These are phyloP conservation scores for Progne subis DNA, from an alignment of 2,113 vertebrate genomes.

Conservation along the genomic window DNA sequence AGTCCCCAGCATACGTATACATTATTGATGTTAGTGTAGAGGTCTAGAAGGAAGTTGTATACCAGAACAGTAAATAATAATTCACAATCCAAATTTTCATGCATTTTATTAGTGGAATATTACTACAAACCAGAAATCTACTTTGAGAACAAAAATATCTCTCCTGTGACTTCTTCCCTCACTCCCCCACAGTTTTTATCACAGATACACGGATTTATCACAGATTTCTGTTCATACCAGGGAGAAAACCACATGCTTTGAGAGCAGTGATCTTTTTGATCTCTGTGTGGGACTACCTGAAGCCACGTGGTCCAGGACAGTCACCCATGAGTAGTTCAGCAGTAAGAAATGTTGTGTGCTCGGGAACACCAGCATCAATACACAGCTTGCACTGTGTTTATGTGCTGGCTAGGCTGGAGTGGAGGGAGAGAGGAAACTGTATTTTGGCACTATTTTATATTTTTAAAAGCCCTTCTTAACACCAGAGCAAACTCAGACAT, in stretches of 20 bases:
- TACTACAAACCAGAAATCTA: background rate
- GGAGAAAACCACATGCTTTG: background rate
- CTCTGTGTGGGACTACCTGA: background rate
- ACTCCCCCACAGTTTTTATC: background rate
- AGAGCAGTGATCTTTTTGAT: background rate
- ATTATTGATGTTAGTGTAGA: background rate
- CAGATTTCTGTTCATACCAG: background rate
- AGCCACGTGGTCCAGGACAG: background rate
- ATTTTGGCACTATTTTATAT: background rate
- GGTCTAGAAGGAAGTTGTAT: background rate
- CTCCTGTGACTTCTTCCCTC: background rate
- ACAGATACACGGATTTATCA: background rate
- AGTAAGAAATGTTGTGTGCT: background rate
- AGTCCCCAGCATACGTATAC: background rate
- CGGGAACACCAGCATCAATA: background rate
- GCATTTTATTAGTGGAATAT: background rate
- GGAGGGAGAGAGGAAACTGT: background rate
- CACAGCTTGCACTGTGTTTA: background rate
- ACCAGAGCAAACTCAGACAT: background rate
- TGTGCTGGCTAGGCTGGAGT: background rate
- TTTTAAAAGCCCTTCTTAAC: background rate
- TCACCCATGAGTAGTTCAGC: rapidly evolving
- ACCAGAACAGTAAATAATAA: background rate
- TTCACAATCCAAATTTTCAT: background rate
- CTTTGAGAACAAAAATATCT: background rate